Conservation (phyloP, 2,888 invertebrate genomes). For the Agriopis leucophaearia region DNA sequence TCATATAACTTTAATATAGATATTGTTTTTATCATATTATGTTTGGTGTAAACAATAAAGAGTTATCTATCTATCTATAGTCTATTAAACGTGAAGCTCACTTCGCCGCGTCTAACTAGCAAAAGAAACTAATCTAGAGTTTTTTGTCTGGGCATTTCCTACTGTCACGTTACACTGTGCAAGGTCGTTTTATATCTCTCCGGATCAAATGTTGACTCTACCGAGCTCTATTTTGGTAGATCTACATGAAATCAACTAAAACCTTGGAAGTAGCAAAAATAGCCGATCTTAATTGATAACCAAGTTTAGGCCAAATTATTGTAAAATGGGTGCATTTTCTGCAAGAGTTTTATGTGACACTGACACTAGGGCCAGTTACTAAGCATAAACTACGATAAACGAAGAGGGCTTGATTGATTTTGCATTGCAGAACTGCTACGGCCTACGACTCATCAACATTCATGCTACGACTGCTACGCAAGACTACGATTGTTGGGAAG, state of each 20-base stretch:
- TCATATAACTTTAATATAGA: too few species aligned
- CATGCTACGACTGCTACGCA: slow-evolving; percentile 1
- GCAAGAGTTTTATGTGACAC: too few species aligned
- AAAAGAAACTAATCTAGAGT: neutral
- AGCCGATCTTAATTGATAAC: neutral
- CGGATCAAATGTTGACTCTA: slow-evolving; percentile 22
- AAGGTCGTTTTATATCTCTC: slow-evolving; percentile 23
- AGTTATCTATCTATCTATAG: too few species aligned
- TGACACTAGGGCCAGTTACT: neutral
- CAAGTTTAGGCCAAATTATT: neutral
- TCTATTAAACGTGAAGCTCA: too few species aligned
- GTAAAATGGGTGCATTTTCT: too few species aligned
- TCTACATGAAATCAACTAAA: slow-evolving; percentile 1
- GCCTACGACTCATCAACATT: neutral
- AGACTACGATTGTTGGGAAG: neutral
- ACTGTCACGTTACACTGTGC: slow-evolving; percentile 9
- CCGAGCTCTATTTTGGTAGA: slow-evolving; percentile 7
- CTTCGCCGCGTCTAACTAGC: neutral
- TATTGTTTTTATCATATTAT: too few species aligned
- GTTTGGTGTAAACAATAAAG: too few species aligned
- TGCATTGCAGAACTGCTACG: too few species aligned
- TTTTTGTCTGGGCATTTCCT: neutral
- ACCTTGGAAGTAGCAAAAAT: neutral
- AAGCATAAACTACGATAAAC: too few species aligned
- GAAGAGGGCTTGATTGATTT: too few species aligned